Evolutionary conservation across 2,113 vertebrate genomes (phyloP), one percentile per base, ranked within the genome.

Genomic region (Entelurus aequoreus): DNA sequence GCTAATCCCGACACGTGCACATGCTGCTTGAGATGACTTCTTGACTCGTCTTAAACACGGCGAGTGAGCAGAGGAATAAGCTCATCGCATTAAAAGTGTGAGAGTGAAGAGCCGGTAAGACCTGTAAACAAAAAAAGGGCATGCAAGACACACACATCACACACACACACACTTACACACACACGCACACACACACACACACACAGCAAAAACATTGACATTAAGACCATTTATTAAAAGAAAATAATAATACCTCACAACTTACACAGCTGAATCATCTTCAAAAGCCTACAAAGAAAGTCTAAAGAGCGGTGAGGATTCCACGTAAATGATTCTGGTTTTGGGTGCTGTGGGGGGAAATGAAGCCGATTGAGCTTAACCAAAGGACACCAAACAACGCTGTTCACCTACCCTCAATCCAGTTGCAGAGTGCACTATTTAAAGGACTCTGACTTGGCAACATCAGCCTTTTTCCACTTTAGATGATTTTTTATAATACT

Each of bases 391-490:
- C 66, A 66, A 62, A 42, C 52, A 60, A 21, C 40, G 48, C 64
- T 11, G 64, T 73, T 78, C 83, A 90, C 84, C 86, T 86, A 83
- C 73, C 66, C 63, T 60, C 73, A 64, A 70, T 71, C 69, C 67
- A 65, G 82, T 85, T 78, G 80, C 75, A 83, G 81, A 77, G 80
- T 69, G 68, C 63, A 44, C 71, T 81, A 82, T 86, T 83, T 85
- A 76, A 76, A 79, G 82, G 77, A 77, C 83, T 84, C 81, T 36
- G 63, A 78, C 76, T 86, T 89, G 87, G 85, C 87, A 67, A 71
- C 70, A 66, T 76, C 50, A 75, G 53, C 65, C 60, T 86, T 88
- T 90, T 88, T 89, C 88, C 87, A 90, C 84, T 87, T 82, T 10
- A 63, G 72, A 81, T 77, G 84, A 70, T 78, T 83, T 85, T 86